Evolutionary conservation across 2,113 vertebrate species (phyloP), one percentile per base, ranked within the genome.

Genomic region (Gambusia holbrooki): DNA sequence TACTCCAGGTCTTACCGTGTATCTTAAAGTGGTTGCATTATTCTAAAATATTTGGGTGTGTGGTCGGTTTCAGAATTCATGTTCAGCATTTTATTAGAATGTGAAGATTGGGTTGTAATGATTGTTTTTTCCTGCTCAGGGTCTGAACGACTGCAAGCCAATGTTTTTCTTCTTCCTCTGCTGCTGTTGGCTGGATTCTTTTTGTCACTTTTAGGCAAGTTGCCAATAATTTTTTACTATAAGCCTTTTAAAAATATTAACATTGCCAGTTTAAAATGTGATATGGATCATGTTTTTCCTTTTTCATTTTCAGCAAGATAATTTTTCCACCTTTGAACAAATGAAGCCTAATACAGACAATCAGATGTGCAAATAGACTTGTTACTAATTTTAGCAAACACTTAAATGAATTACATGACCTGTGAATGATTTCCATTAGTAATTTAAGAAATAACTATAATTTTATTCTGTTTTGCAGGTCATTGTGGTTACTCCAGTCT

Each of bases 121-220:
- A 48, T 48, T n/a, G 5, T 58, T 58, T 58, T 10, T 58, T 58
- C 76, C 62, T 82, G 12, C 15, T 1, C 73, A 89, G 84, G 78
- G 32, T 82, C 67, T 33, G 62, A 76, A 19, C 86, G 70, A 25
- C 61, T 54, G 27, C 30, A 37, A 4, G 65, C 66, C 32, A 70
- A 5, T 32, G 13, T 71, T 67, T 69, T 74, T n/a, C 66, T 87
- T 32, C 61, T 90, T n/a, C 27, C 37, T n/a, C 65, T 89, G 74
- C 66, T 87, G 8, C 22, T 73, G 17, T 15, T 76, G 42, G 17
- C 33, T 35, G 74, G 69, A 60, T 28, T 77, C 37, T 1, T 76
- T 33, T 29, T 67, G 27, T 51, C 66, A 7, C 1, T 66, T 1
- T 28, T 37, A 66, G 76, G 71, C 54, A 75, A 77, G 73, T 60